Evolutionary conservation across 1,140 invertebrate genomes (phyloP).

Genomic region (Heliconius congener): DNA sequence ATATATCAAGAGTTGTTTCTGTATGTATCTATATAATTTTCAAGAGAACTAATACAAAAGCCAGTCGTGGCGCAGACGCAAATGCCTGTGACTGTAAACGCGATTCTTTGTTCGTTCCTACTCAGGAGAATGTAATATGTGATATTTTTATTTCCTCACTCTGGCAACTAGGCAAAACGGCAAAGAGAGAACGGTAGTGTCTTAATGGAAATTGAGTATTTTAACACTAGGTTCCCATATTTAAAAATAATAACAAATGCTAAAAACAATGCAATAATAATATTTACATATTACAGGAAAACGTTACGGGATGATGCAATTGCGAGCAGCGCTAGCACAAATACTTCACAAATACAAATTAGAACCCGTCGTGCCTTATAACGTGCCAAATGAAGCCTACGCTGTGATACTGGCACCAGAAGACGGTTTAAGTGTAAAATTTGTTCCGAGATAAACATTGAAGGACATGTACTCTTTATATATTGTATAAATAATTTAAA

Average conservation of each 20-base stretch:
- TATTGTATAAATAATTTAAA: not conserved
- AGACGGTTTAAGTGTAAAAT: conserved; percentile 50
- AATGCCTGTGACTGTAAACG: no score
- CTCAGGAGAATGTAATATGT: no score
- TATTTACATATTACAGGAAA: conserved; percentile 56
- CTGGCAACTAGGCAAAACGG: no score
- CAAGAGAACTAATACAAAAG: no score
- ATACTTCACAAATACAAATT: conserved; percentile 56
- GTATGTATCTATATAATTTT: not conserved
- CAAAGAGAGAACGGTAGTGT: no score
- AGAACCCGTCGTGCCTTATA: conserved; percentile 46
- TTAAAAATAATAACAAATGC: not conserved
- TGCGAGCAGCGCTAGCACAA: conserved; percentile 57
- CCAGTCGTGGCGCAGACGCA: no score
- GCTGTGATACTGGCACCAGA: conserved; percentile 53
- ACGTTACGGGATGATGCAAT: conserved; percentile 65
- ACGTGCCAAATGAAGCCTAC: conserved; percentile 49
- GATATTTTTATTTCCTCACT: no score
- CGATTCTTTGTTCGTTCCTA: no score
- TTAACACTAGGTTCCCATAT: no score
- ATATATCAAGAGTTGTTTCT: not conserved
- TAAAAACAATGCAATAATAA: not conserved
- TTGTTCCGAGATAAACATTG: conserved; percentile 40
- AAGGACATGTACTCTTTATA: not conserved
- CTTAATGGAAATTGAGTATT: no score